These are phyloP conservation scores for Planococcus citri DNA, from an alignment of 1,140 invertebrate species.

Conservation along the genomic window DNA sequence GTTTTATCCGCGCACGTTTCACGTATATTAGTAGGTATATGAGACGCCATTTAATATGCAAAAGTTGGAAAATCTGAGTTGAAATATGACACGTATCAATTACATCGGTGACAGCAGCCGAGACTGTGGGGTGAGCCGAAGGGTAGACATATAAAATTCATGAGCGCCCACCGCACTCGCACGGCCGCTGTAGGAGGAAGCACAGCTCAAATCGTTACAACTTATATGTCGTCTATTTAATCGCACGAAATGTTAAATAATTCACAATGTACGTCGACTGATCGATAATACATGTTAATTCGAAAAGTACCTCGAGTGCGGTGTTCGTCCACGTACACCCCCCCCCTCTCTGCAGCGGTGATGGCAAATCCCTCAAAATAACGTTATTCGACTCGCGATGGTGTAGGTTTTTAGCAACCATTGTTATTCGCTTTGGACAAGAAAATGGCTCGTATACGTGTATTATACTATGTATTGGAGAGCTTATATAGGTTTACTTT, in stretches of 20 bases:
- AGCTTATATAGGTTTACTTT: no score
- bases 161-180: not conserved
- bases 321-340: not conserved
- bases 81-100: conserved; percentile 3
- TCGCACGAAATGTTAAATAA: not conserved
- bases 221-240: not conserved
- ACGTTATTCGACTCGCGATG: no score
- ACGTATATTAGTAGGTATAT: no score
- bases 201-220: not conserved
- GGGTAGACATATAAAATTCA: not conserved
- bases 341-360: no score
- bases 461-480: not conserved
- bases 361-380: no score
- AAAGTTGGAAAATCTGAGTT: not conserved
- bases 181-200: no score
- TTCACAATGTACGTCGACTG: not conserved
- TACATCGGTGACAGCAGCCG: not conserved
- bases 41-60: no score
- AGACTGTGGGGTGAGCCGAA: no score
- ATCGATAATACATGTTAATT: conserved; percentile 8
- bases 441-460: not conserved
- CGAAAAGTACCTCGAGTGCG: not conserved
- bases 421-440: not conserved
- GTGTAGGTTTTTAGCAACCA: not conserved
- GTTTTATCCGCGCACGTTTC: no score